phyloP scores from a whole-genome alignment of 2,888 invertebrate species.

The Polydrusus tereticollis region DNA sequence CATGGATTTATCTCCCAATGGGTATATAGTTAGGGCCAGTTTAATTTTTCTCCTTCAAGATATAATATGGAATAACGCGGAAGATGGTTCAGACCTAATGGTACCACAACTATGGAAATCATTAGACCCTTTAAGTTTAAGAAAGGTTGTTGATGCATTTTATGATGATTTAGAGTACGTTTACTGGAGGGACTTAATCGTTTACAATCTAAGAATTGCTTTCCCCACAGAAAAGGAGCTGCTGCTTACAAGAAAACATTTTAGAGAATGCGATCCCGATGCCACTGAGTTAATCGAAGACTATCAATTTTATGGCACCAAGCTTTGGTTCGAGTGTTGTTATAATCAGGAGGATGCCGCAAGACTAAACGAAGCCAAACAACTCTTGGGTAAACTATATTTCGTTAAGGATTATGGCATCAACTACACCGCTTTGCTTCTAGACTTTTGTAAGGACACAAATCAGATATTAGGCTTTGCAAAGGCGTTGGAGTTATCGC shows the following conservation, averaged over 20 bases:
- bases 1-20: slow-evolving; percentile 63
- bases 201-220: slow-evolving; percentile 71
- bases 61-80: slow-evolving; percentile 61
- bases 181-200: slow-evolving; percentile 78
- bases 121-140: slow-evolving; percentile 58
- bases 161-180: slow-evolving; percentile 72
- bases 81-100: slow-evolving; percentile 57
- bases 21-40: slow-evolving; percentile 63
- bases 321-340: slow-evolving; percentile 62
- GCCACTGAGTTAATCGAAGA: slow-evolving; percentile 62
- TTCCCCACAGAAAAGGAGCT: slow-evolving; percentile 72
- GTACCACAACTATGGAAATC: slow-evolving; percentile 64
- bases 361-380: slow-evolving; percentile 64
- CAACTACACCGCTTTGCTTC: slow-evolving; percentile 72
- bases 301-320: slow-evolving; percentile 61
- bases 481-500: slow-evolving; percentile 71
- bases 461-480: no score
- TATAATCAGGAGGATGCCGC: slow-evolving; percentile 40
- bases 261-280: slow-evolving; percentile 68
- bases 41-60: slow-evolving; percentile 68
- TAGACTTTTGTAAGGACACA: slow-evolving; percentile 76
- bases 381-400: slow-evolving; percentile 62
- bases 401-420: slow-evolving; percentile 16
- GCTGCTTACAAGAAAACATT: slow-evolving; percentile 68
- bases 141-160: slow-evolving; percentile 63